These are phyloP conservation scores for Biston betularia DNA, from an alignment of 2,888 invertebrate species.

Conservation along the genomic window DNA sequence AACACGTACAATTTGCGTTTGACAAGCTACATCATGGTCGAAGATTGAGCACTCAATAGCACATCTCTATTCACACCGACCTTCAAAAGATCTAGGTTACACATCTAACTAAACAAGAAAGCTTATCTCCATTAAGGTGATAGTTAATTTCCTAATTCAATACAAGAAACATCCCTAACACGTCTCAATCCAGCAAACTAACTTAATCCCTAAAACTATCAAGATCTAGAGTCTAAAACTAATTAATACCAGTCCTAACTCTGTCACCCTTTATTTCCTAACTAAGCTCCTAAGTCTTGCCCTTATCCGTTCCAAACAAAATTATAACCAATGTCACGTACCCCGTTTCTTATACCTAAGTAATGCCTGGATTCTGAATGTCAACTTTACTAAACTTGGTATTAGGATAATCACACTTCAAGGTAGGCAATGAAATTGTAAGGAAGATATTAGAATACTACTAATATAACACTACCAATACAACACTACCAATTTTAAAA, in stretches of 20 bases:
- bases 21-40: too few relatives aligned
- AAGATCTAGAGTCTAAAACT: conserved; percentile 17
- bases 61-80: too few relatives aligned
- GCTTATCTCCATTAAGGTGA: background rate
- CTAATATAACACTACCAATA: too few relatives aligned
- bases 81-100: too few relatives aligned
- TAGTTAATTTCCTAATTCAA: background rate
- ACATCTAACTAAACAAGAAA: too few relatives aligned
- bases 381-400: conserved; percentile 25
- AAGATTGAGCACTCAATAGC: too few relatives aligned
- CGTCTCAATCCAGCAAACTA: conserved; percentile 6
- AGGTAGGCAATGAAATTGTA: conserved; percentile 15
- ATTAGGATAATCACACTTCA: conserved; percentile 16
- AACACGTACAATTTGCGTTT: too few relatives aligned
- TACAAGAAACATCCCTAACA: background rate
- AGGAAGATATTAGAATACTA: conserved; percentile 2
- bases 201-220: conserved; percentile 15
- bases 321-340: conserved; percentile 30
- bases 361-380: conserved; percentile 22
- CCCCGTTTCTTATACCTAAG: conserved; percentile 15
- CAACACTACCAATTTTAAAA: too few relatives aligned
- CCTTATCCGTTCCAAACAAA: conserved; percentile 18
- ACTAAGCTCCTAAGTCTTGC: background rate
- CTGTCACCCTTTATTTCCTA: conserved; percentile 14
- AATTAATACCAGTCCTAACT: conserved; percentile 23